phyloP scores from a whole-genome alignment of 2,113 vertebrate genomes.

The Hyaena hyaena region DNA sequence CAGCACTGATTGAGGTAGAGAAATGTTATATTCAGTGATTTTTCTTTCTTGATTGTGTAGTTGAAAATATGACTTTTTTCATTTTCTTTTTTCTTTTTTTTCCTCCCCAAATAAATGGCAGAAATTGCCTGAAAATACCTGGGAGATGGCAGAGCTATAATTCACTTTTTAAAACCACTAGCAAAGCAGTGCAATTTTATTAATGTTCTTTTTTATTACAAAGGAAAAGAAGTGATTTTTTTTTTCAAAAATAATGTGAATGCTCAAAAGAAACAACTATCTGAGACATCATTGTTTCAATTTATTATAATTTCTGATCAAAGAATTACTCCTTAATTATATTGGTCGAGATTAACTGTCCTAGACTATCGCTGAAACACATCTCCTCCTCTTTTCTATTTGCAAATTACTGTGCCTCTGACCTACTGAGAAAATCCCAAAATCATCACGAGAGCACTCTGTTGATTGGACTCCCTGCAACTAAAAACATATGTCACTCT shows the following conservation, averaged over 20 bases:
- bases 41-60: constrained; percentile 62
- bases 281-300: neutral
- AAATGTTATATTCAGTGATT: constrained; percentile 35
- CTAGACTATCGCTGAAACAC: neutral
- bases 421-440: constrained; percentile 7
- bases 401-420: constrained; percentile 9
- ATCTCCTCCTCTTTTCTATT: neutral
- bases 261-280: neutral
- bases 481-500: neutral
- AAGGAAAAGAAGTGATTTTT: constrained; percentile 43
- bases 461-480: neutral
- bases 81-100: neutral
- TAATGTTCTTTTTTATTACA: constrained; percentile 68
- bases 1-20: neutral
- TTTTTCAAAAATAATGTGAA: constrained; percentile 55
- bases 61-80: constrained; percentile 40
- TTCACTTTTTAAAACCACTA: constrained; percentile 67
- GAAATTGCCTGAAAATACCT: constrained; percentile 45
- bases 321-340: constrained; percentile 38
- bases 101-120: constrained; percentile 57
- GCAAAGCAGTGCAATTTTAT: constrained; percentile 18
- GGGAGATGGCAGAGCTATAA: constrained; percentile 44
- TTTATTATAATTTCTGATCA: constrained; percentile 59
- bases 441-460: neutral
- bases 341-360: neutral